A percentile compares a stretch with the other conserved stretches of the same genome.
Conservation (phyloP, 2,888 invertebrate genomes). For the Stenchaetothrips biformis region DNA sequence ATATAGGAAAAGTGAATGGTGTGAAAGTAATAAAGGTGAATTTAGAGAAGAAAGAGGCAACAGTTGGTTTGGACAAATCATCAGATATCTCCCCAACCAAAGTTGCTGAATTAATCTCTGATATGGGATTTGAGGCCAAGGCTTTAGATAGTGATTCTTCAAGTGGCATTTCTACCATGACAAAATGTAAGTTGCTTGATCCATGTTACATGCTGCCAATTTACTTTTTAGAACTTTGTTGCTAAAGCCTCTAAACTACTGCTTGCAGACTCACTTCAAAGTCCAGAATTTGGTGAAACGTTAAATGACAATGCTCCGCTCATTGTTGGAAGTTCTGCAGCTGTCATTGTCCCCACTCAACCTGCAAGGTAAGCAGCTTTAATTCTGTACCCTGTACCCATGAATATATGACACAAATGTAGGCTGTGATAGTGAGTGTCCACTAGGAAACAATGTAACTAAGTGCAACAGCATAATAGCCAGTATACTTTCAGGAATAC, state of each 20-base stretch:
- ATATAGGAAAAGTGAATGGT: background rate
- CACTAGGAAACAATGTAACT: background rate
- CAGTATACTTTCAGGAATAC: background rate
- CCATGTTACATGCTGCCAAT: background rate
- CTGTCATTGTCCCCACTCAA: no score
- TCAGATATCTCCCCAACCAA: background rate
- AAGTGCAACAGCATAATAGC: background rate
- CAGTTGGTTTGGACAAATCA: background rate
- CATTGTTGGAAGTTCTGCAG: no score
- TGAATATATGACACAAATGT: background rate
- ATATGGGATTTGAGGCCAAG: background rate
- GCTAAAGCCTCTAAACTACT: background rate
- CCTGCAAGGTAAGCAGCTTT: no score
- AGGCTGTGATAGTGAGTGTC: background rate
- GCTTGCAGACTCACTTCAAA: background rate
- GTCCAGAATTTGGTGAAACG: background rate
- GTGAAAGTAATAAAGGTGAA: background rate
- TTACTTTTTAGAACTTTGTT: background rate
- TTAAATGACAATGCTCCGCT: background rate
- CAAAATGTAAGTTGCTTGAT: background rate
- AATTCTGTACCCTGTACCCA: no score
- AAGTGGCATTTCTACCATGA: background rate
- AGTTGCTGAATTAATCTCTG: background rate
- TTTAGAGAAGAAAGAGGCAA: background rate
- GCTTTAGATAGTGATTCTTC: background rate